Base-by-base conservation (phyloP, 2,797 vertebrate species). In the Thripadectes ignobilis region DNA sequence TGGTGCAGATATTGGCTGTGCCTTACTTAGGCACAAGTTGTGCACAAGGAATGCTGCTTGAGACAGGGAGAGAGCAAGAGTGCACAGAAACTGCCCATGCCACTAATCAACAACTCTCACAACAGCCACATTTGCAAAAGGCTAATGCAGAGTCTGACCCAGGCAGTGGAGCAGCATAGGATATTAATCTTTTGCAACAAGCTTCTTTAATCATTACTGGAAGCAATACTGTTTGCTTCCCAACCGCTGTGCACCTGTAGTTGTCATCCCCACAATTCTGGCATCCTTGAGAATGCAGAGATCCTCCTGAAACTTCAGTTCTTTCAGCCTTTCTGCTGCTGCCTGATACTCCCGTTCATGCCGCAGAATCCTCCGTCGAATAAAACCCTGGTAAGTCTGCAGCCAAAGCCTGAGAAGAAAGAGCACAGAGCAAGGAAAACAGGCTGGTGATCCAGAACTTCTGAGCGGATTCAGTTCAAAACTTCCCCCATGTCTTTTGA, bases 201-300 rank as follows among this genome's bases (percentile, higher is more conserved):
- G 9, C 4, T 58, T 59, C 4, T 75, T 76, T 58, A 85, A 85
- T 63, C 34, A 38, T n/a, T 39, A 54, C 39, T 77, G 29, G 39
- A 94, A 72, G n/a, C 55, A 66, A 48, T 66, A 78, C 19, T 73
- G 41, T 73, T 66, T 76, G 63, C 29, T 91, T 88, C 80, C 71
- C n/a, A 87, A 22, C 39, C 54, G 36, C 78, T 63, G 23, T 46
- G 87, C 52, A 98, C 98, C 98, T 82, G 99, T 99, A 87, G 99
- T 99, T 24, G 99, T 99, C 99, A 99, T 99, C 72, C 99, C 99
- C 29, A 99, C 98, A n/a, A 99, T 97, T 90, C 75, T 97, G 75
- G 99, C 98, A 30, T 96, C 29, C 81, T 93, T 92, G 24, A 99
- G 98, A 73, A 99, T 97, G 65, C 92, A 95, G 52, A 99, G 95